Percentiles rank a stretch among this genome's conserved stretches.
These are phyloP conservation scores for Ophion costatus DNA, from an alignment of 2,888 invertebrate genomes.

Conservation along the genomic window DNA sequence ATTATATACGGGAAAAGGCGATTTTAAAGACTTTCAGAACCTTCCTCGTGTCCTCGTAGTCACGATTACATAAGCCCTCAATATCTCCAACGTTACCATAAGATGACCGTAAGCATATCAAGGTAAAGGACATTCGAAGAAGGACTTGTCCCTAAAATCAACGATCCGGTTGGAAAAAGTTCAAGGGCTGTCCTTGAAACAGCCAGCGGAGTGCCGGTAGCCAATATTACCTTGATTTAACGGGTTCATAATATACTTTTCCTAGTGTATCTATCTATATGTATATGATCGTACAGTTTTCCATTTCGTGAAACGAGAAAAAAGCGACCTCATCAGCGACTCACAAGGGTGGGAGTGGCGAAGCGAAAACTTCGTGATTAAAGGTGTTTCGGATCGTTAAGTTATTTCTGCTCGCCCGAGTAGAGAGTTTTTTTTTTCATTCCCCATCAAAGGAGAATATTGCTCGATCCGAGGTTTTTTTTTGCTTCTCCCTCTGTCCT, in stretches of 20 bases:
- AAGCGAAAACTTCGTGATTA: conserved; percentile 73
- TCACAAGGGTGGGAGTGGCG: conserved; percentile 44
- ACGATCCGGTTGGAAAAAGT: neutral
- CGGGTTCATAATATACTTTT: neutral
- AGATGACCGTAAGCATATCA: neutral
- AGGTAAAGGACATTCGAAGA: too few species aligned
- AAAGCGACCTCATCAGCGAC: conserved; percentile 39
- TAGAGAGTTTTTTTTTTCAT: conserved; percentile 59
- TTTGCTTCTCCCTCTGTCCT: conserved; percentile 18
- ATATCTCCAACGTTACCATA: too few species aligned
- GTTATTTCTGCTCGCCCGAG: conserved; percentile 69
- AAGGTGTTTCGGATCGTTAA: conserved; percentile 74
- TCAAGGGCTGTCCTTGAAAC: neutral
- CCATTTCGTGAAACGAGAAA: conserved; percentile 54
- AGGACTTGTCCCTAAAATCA: neutral
- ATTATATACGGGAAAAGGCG: too few species aligned
- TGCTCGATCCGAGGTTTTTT: conserved; percentile 26
- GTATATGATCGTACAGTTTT: conserved; percentile 34
- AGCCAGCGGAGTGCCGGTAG: neutral
- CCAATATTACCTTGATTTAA: neutral
- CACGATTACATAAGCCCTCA: too few species aligned
- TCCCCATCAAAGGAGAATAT: conserved; percentile 43
- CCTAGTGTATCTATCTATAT: neutral
- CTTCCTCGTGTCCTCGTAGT: too few species aligned
- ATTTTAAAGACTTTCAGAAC: too few species aligned